These are phyloP conservation scores for Oreochromis niloticus DNA, from an alignment of 2,113 vertebrate genomes.

Conservation along the genomic window DNA sequence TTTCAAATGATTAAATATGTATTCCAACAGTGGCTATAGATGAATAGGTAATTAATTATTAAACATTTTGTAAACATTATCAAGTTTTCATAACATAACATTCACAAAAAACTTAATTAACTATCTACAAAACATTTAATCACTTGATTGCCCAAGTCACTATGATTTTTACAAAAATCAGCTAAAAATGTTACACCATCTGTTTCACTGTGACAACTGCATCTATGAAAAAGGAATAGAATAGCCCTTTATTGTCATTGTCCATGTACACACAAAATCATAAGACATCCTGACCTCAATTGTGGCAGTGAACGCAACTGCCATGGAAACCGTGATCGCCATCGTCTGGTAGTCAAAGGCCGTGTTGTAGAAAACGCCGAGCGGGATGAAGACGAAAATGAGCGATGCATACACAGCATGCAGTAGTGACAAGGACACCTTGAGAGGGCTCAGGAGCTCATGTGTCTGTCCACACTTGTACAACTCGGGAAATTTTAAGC, in stretches of 20 bases:
- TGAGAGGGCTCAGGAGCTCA: conserved; percentile 75
- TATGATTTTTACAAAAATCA: neutral
- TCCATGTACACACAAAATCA: neutral
- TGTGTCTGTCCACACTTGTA: conserved; percentile 76
- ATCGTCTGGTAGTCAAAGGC: conserved; percentile 81
- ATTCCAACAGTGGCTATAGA: neutral
- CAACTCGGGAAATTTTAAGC: conserved; percentile 77
- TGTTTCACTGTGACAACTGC: neutral
- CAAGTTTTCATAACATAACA: neutral
- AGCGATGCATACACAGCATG: conserved; percentile 78
- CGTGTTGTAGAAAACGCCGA: conserved; percentile 67
- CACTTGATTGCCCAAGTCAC: neutral
- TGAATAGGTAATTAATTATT: neutral
- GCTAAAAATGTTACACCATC: neutral
- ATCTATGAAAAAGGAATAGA: neutral
- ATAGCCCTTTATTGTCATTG: neutral
- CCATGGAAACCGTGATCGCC: conserved; percentile 72
- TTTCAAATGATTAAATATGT: neutral
- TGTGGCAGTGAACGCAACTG: conserved; percentile 68
- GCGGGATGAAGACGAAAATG: conserved; percentile 76
- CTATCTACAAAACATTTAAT: neutral
- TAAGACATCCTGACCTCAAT: conserved; percentile 73
- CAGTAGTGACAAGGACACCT: conserved; percentile 67
- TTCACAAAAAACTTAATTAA: neutral
- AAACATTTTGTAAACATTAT: neutral